Conservation (phyloP, 2,888 invertebrate species). For the Aphidius colemani region DNA sequence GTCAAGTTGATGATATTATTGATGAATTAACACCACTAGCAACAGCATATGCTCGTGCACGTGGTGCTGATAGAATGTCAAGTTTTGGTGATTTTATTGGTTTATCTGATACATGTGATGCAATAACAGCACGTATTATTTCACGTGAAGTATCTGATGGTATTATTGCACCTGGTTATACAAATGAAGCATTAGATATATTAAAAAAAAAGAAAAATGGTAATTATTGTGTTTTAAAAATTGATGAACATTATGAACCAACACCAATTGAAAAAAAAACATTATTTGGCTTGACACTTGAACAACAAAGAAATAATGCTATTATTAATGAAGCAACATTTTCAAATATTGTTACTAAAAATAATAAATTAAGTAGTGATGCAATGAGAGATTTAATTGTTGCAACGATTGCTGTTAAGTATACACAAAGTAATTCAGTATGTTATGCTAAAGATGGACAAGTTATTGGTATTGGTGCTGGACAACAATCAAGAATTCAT, state of each 20-base stretch:
- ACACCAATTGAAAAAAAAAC: slow-evolving; percentile 79
- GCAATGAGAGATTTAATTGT: slow-evolving; percentile 91
- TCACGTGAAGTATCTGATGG: slow-evolving; percentile 96
- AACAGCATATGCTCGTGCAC: slow-evolving; percentile 90
- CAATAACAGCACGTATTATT: slow-evolving; percentile 87
- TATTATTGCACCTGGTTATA: slow-evolving; percentile 94
- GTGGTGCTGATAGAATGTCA: slow-evolving; percentile 98
- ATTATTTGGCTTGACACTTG: slow-evolving; percentile 82
- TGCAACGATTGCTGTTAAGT: slow-evolving; percentile 95
- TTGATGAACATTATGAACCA: slow-evolving; percentile 86
- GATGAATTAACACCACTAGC: slow-evolving; percentile 80
- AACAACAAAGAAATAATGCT: slow-evolving; percentile 89
- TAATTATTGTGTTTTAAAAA: slow-evolving; percentile 88
- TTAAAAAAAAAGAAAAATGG: slow-evolving; percentile 95
- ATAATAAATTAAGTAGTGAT: slow-evolving; percentile 69
- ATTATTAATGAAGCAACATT: slow-evolving; percentile 79
- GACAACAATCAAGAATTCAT: slow-evolving; percentile 97
- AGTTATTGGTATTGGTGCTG: slow-evolving; percentile 97
- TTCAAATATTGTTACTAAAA: slow-evolving; percentile 76
- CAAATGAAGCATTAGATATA: slow-evolving; percentile 79
- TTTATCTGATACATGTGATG: slow-evolving; percentile 89
- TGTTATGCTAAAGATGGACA: slow-evolving; percentile 94
- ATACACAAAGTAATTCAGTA: slow-evolving; percentile 98
- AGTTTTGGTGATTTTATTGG: slow-evolving; percentile 99
- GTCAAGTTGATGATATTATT: slow-evolving; percentile 88